Percentiles rank a stretch among this genome's conserved stretches.
Conservation (phyloP, 2,888 invertebrate genomes). For the Podotricha telesiphe region DNA sequence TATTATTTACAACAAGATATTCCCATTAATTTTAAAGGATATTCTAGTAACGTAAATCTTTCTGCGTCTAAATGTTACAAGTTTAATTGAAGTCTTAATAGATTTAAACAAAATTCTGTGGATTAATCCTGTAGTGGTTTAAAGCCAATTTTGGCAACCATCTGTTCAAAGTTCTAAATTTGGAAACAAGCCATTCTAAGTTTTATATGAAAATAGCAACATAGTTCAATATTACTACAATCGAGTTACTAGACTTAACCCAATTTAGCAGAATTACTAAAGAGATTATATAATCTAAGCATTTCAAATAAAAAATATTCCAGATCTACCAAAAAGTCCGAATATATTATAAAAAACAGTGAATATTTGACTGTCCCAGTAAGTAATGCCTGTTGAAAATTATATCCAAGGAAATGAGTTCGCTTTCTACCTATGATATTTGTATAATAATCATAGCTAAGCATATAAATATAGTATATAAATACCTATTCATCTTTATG, state of each 20-base stretch:
- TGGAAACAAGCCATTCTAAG: conserved; percentile 29
- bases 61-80: background rate
- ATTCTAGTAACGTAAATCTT: background rate
- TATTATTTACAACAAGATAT: background rate
- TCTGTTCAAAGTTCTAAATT: conserved; percentile 27
- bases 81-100: conserved; percentile 5
- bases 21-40: background rate
- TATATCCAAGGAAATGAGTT: too few species aligned
- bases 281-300: too few species aligned
- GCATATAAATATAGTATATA: too few species aligned
- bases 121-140: conserved; percentile 22
- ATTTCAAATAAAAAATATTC: too few species aligned
- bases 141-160: conserved; percentile 27
- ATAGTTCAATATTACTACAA: background rate
- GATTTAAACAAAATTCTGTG: conserved; percentile 20
- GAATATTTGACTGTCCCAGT: too few species aligned
- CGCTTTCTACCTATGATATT: too few species aligned
- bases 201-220: conserved; percentile 17
- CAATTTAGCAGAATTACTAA: too few species aligned
- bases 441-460: too few species aligned
- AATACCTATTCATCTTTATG: too few species aligned
- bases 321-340: too few species aligned
- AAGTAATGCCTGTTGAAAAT: too few species aligned
- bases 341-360: too few species aligned
- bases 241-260: background rate